Percentiles rank a stretch among this genome's conserved stretches.
Evolutionary conservation across 2,888 invertebrate species (phyloP).

Genomic region (Acanthoscelides obtectus): DNA sequence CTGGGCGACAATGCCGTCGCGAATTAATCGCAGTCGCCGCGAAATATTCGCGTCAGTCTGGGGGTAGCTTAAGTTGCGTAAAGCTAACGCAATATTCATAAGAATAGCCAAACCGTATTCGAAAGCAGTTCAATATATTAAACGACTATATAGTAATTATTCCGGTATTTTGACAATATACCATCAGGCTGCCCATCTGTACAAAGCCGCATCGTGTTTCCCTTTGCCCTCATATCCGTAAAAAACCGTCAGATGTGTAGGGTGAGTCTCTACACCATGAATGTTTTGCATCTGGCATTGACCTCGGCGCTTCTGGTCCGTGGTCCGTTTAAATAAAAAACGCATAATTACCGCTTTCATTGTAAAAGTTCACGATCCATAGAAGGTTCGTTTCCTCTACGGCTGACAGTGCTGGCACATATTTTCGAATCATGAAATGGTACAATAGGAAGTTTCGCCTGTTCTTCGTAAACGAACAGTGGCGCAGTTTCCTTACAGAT

Average conservation of each 20-base stretch:
- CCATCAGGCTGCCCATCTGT: neutral
- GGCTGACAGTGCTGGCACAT: neutral
- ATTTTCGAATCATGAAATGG: neutral
- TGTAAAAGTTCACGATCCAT: slow-evolving; percentile 17
- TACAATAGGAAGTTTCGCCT: neutral
- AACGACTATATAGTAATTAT: too few relatives aligned
- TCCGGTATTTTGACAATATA: neutral
- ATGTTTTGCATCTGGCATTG: neutral
- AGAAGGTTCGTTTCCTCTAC: slow-evolving; percentile 9
- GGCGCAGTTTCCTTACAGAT: neutral
- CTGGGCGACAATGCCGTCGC: too few relatives aligned
- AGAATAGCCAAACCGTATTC: too few relatives aligned
- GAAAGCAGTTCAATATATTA: too few relatives aligned
- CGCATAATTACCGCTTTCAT: slow-evolving; percentile 4
- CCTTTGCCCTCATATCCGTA: neutral
- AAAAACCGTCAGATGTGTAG: neutral
- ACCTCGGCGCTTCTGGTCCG: neutral
- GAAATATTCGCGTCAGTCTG: too few relatives aligned
- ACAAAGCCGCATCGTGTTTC: neutral
- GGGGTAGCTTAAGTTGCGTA: too few relatives aligned
- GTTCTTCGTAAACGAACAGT: neutral
- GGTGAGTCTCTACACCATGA: neutral
- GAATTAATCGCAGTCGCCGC: too few relatives aligned
- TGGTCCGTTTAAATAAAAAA: neutral
- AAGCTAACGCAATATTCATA: too few relatives aligned